Base-by-base conservation (phyloP, 2,888 invertebrate genomes). In the Protonemura montana region DNA sequence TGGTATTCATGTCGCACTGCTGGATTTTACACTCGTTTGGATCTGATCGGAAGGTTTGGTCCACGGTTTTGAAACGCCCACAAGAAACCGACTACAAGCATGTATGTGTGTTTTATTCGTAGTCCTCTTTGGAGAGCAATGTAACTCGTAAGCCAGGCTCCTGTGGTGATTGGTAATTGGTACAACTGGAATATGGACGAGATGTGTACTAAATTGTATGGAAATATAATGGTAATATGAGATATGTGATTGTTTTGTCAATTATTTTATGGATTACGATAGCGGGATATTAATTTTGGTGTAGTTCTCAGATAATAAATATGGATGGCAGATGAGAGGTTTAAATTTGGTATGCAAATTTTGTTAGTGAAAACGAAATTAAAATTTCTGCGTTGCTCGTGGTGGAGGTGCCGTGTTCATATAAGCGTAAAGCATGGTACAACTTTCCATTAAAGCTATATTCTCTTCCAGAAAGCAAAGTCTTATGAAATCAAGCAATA, bases 171-270 rank as follows among this genome's bases (percentile, higher is more conserved):
- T 59, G 59, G 59, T 59, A 59, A 59, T 59, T 59, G 59, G 59
- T 59, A 59, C 59, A 59, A 59, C 59, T 59, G 59, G 59, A 59
- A 59, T 59, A 59, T 21, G 59, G 21, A 59, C 59, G 59, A 59
- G 59, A 59, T 59, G 59, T 59, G 59, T 21, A 59, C 59, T 59
- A 59, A 59, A 59, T 59, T 59, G 59, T 59, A 59, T 59, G 59
- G 13, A 59, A 59, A 59, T 59, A 2, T 21, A 59, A 59, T 59
- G 59, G 59, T 59, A 59, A 59, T 59, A 59, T 59, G 59, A 59
- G 59, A 59, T 59, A 59, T 59, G 59, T 59, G 59, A 59, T 59
- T 59, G 59, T 59, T 59, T 59, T 59, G 59, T 59, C 59, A 59
- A 59, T 59, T 59, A 59, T 59, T 59, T 59, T 59, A 59, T 59